These are phyloP conservation scores for Meloidogyne chitwoodi DNA, from an alignment of 1,140 invertebrate species.

Conservation along the genomic window DNA sequence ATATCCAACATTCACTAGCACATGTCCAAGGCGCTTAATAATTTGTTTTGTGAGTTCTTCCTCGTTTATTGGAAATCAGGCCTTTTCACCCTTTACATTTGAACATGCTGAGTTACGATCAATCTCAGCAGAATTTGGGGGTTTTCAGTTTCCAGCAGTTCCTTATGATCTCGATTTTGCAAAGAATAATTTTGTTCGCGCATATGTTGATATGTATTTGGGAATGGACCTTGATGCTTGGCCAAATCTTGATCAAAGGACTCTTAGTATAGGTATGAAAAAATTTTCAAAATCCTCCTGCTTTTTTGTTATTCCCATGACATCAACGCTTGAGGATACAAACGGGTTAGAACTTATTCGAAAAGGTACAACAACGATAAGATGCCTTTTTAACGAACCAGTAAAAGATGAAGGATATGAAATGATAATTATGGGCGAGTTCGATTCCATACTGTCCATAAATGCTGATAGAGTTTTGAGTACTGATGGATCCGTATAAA, in stretches of 20 bases:
- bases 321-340: background rate
- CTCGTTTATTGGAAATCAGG: no score
- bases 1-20: conserved; percentile 3
- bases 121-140: conserved; percentile 14
- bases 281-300: no score
- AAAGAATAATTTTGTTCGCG: background rate
- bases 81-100: no score
- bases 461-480: conserved; percentile 21
- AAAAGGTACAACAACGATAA: no score
- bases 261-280: conserved; percentile 20
- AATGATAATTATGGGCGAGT: conserved; percentile 25
- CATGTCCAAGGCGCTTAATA: conserved; percentile 7
- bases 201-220: conserved; percentile 31
- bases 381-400: no score
- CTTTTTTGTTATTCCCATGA: no score
- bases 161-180: conserved; percentile 10
- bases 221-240: background rate
- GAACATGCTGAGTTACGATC: no score
- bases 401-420: no score
- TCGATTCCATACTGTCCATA: conserved; percentile 22
- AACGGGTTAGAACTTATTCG: no score
- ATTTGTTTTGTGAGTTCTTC: conserved; percentile 11
- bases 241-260: conserved; percentile 8
- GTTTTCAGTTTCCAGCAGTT: conserved; percentile 5
- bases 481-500: conserved; percentile 21